Evolutionary conservation across 2,113 vertebrate genomes (phyloP), one percentile per base, ranked within the genome.

Genomic region (Centropus unirufus): DNA sequence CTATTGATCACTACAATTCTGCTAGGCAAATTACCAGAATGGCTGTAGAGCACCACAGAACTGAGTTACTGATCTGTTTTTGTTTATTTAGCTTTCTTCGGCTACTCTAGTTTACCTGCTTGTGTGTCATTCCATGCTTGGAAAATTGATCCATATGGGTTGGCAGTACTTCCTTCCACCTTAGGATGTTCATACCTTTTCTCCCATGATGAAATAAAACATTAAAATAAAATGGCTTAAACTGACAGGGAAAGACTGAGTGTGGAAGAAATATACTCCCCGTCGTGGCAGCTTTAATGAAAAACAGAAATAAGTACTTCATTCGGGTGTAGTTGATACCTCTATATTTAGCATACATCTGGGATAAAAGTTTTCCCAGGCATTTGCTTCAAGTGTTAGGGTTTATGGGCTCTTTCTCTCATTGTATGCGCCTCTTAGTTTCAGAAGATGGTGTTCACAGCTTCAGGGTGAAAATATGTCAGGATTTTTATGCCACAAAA

Each of bases 71-170:
- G 82, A 83, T 79, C 68, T 87, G 91, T 30, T 92, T 84, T 91
- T 95, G 64, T 94, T 93, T 95, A 61, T 63, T 96, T 94, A 74
- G 68, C 66, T 89, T 85, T 59, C 83, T 68, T 52, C 83, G 74
- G 44, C 61, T 93, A 89, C 22, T 92, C 79, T 87, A 90, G 59
- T 87, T 83, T 96, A 91, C 83, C 72, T 81, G 64, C 75, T 92
- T 88, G 44, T 78, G 19, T 79, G 64, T 63, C 72, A 58, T 69
- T 92, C 82, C 0, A 2, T 57, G 75, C 42, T 17, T 58, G 75
- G 89, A 95, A 94, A 96, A 97, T 94, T 95, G 96, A 96, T 96
- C 95, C 91, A 86, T 96, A 90, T 97, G 91, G 92, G 72, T 95
- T 87, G 77, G 77, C 96, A 86, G 62, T 90, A 82, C 34, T 96